These are phyloP conservation scores for Agrotis clavis DNA, from an alignment of 2,888 invertebrate genomes.

Conservation along the genomic window DNA sequence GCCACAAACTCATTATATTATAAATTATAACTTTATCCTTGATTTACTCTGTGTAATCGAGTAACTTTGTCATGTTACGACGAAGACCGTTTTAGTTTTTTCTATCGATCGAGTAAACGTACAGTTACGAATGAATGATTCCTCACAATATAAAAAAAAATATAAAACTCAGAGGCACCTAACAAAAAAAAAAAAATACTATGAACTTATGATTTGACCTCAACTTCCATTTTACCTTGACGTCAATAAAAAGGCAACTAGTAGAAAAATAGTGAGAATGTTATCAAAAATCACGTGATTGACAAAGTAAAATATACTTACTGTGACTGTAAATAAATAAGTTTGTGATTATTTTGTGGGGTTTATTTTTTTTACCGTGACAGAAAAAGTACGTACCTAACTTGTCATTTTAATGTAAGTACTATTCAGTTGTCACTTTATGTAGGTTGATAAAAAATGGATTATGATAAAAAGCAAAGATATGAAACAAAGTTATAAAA, in stretches of 20 bases:
- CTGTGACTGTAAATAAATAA: not conserved
- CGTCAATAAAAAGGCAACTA: slow-evolving; percentile 34
- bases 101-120: slow-evolving; percentile 7
- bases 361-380: not conserved
- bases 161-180: too few species aligned
- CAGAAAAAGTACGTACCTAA: not conserved
- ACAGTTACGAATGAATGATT: slow-evolving; percentile 41
- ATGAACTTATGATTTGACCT: slow-evolving; percentile 16
- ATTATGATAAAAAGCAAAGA: not conserved
- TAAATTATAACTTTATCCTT: too few species aligned
- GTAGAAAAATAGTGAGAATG: slow-evolving; percentile 21
- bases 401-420: not conserved
- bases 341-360: not conserved
- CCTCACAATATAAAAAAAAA: slow-evolving; percentile 2
- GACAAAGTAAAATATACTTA: slow-evolving; percentile 1
- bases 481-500: too few species aligned
- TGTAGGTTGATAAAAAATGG: not conserved
- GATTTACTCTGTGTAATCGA: too few species aligned
- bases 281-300: slow-evolving; percentile 12
- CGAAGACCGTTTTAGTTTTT: not conserved
- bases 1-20: too few species aligned
- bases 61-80: not conserved
- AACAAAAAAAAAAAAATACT: slow-evolving; percentile 14
- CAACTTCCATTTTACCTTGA: slow-evolving; percentile 38
- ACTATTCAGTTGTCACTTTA: not conserved